These are phyloP conservation scores for Pandemis heparana DNA, from an alignment of 2,888 invertebrate species.

Conservation along the genomic window DNA sequence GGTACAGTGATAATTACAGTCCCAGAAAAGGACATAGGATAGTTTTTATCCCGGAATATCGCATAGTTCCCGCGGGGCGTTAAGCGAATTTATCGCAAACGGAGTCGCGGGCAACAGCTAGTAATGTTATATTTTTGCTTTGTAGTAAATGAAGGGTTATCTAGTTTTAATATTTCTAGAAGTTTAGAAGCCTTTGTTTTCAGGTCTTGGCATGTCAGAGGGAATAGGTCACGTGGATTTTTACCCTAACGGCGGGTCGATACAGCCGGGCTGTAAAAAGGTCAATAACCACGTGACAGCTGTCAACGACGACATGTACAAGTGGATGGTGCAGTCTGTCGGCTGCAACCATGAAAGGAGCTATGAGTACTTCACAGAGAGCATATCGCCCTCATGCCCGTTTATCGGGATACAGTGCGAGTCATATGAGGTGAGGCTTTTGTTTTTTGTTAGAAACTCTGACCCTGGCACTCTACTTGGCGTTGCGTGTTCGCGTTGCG, in stretches of 20 bases:
- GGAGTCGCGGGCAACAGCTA: too few relatives aligned
- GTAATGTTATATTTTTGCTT: too few relatives aligned
- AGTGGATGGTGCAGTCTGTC: conserved; percentile 87
- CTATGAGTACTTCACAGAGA: conserved; percentile 93
- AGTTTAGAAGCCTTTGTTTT: conserved; percentile 10
- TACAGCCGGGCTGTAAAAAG: conserved; percentile 84
- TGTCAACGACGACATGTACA: conserved; percentile 63
- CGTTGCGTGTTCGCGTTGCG: too few relatives aligned
- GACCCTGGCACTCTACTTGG: too few relatives aligned
- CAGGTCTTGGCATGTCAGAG: conserved; percentile 92
- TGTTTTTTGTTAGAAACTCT: background rate
- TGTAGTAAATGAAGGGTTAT: too few relatives aligned
- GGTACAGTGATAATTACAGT: too few relatives aligned
- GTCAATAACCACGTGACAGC: conserved; percentile 51
- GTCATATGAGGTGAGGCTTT: conserved; percentile 87
- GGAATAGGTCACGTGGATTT: conserved; percentile 96
- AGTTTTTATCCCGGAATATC: too few relatives aligned
- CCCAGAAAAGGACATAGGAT: too few relatives aligned
- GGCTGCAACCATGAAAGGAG: conserved; percentile 96
- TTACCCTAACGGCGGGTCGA: conserved; percentile 95
- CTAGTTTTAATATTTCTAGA: too few relatives aligned
- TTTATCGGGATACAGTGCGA: conserved; percentile 92
- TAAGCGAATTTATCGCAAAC: too few relatives aligned
- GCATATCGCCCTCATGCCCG: conserved; percentile 91
- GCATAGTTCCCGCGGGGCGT: too few relatives aligned